Percentiles rank a stretch among this genome's conserved stretches.
Conservation (phyloP, 2,888 invertebrate species). For the Fissipunctia ypsillon region DNA sequence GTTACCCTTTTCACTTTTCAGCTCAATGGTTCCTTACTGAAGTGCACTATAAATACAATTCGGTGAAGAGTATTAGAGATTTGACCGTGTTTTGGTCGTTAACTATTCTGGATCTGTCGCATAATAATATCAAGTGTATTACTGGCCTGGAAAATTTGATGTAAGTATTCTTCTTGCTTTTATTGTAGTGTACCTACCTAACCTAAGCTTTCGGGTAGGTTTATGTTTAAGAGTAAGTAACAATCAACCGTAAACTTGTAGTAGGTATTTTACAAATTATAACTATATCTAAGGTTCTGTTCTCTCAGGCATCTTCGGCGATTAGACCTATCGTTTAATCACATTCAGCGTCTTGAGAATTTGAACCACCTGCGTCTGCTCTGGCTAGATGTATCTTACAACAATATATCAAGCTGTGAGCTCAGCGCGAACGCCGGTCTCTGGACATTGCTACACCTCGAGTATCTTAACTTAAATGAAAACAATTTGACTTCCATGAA, state of each 20-base stretch:
- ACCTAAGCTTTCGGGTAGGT: not conserved
- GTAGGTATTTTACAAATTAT: constrained; percentile 1
- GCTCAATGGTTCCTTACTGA: constrained; percentile 91
- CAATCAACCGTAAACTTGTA: not conserved
- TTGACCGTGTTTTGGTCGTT: constrained; percentile 91
- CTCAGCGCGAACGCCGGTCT: constrained; percentile 82
- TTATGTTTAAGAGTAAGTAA: not conserved
- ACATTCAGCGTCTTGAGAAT: constrained; percentile 90
- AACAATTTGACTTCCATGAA: constrained; percentile 89
- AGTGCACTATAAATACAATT: constrained; percentile 91
- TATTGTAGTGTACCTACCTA: not conserved
- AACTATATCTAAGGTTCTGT: not conserved
- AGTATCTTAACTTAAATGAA: constrained; percentile 88
- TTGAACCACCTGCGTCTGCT: constrained; percentile 88
- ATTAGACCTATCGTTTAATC: constrained; percentile 91
- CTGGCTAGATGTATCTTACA: constrained; percentile 90
- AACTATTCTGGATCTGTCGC: constrained; percentile 90
- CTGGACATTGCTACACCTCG: constrained; percentile 88
- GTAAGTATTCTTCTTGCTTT: constrained; percentile 70
- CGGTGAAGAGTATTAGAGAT: constrained; percentile 88
- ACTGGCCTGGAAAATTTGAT: constrained; percentile 88
- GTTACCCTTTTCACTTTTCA: constrained; percentile 70
- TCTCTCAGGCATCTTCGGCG: constrained; percentile 89
- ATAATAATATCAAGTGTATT: constrained; percentile 91
- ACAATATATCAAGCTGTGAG: constrained; percentile 88